These are phyloP conservation scores for Pogoniulus pusillus DNA, from an alignment of 2,797 vertebrate species.

Conservation along the genomic window DNA sequence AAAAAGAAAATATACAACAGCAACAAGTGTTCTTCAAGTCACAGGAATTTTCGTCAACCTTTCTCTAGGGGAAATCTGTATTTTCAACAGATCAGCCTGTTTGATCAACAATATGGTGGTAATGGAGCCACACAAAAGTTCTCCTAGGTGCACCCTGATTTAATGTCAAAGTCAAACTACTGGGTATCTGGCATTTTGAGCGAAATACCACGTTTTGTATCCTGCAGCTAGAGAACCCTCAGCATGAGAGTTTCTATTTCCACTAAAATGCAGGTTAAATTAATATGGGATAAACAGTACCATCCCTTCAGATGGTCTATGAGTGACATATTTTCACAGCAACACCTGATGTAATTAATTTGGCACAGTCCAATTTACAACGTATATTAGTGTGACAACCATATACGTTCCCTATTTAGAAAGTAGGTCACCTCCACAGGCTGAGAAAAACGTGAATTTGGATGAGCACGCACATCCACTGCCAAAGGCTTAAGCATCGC, in stretches of 20 bases:
- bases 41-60: not conserved
- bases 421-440: constrained; percentile 43
- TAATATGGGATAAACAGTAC: not conserved
- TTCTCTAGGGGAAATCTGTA: not conserved
- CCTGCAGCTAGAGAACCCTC: not conserved
- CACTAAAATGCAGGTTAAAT: not conserved
- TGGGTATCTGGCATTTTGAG: not conserved
- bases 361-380: not conserved
- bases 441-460: constrained; percentile 6
- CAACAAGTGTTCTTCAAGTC: not conserved
- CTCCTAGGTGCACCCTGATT: not conserved
- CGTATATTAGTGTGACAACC: not conserved
- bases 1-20: not conserved
- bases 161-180: not conserved
- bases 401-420: not conserved
- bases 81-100: not conserved
- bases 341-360: constrained; percentile 3
- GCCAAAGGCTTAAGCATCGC: not conserved
- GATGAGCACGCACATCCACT: not conserved
- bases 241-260: not conserved
- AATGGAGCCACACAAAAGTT: not conserved
- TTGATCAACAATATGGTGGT: not conserved
- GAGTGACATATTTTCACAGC: not conserved
- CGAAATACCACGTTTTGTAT: too few relatives aligned
- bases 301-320: not conserved